These are phyloP conservation scores for Aplidium turbinatum DNA, from an alignment of 23 tunicate genomes.

Conservation along the genomic window DNA sequence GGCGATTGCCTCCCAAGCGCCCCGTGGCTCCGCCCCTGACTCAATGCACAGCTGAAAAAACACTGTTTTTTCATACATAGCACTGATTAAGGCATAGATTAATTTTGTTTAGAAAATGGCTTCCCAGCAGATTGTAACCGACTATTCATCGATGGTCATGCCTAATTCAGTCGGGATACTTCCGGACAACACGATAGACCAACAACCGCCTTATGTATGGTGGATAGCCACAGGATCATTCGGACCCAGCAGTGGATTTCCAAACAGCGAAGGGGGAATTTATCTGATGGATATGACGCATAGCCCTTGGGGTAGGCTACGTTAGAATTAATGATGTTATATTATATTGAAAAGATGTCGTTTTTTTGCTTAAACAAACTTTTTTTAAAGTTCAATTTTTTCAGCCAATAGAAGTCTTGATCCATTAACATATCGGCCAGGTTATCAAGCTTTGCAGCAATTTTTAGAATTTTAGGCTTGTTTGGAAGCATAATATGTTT, in stretches of 20 bases:
- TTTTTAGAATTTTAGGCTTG: no score
- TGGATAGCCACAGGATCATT: conserved; percentile 87
- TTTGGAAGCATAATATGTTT: no score
- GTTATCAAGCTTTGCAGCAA: no score
- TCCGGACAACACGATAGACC: conserved; percentile 68
- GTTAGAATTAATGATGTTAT: no score
- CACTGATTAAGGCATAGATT: neutral
- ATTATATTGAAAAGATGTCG: no score
- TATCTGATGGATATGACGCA: conserved; percentile 73
- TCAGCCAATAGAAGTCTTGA: no score
- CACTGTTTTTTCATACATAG: neutral
- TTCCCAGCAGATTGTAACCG: conserved; percentile 3
- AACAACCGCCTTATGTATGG: conserved; percentile 85
- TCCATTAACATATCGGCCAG: no score
- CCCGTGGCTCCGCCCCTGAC: no score
- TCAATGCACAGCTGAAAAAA: neutral
- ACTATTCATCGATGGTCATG: conserved; percentile 26
- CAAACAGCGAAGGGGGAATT: conserved; percentile 58
- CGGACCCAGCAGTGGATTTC: conserved; percentile 19
- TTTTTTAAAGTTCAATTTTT: no score
- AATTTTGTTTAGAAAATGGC: conserved; percentile 20
- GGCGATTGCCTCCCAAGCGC: no score
- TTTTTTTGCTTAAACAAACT: no score
- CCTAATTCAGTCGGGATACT: conserved; percentile 81
- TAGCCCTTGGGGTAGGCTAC: conserved; percentile 64